Percentiles rank a stretch among this genome's conserved stretches.
phyloP scores from a whole-genome alignment of 2,797 vertebrate species.

The Pipistrellus nathusii region DNA sequence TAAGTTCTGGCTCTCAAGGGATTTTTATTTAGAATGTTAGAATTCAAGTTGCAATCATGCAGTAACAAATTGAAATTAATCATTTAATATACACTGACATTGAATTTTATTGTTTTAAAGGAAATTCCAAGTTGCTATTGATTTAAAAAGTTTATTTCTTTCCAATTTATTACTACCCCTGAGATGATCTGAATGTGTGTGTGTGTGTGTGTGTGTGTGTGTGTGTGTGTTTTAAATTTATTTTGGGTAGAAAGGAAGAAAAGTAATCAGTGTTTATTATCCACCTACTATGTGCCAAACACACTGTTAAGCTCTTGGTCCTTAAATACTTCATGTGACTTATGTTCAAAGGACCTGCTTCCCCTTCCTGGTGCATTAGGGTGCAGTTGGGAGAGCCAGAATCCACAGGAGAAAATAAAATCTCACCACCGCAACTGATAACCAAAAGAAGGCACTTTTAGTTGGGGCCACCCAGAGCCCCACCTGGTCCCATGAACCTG shows the following conservation, averaged over 20 bases:
- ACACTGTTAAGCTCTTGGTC: neutral
- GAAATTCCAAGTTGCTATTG: neutral
- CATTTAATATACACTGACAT: neutral
- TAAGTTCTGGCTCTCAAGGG: neutral
- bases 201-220: too few relatives aligned
- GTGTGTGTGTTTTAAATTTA: neutral
- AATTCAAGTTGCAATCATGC: conserved; percentile 11
- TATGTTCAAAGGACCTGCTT: neutral
- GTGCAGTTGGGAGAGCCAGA: neutral
- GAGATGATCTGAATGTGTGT: neutral
- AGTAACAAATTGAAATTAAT: neutral
- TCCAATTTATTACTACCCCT: neutral
- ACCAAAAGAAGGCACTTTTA: neutral
- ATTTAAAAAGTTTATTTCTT: neutral
- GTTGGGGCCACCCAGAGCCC: neutral
- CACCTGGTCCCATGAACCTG: neutral
- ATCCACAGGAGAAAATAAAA: neutral
- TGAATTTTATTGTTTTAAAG: conserved; percentile 48
- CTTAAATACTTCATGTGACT: neutral
- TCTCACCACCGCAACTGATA: neutral
- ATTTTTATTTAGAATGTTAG: conserved; percentile 43
- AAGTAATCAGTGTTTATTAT: neutral
- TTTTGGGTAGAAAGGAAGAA: neutral
- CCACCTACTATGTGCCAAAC: neutral
- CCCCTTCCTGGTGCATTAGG: neutral